Conservation (phyloP, 1,140 invertebrate species). For the Brachionus koreanus region DNA sequence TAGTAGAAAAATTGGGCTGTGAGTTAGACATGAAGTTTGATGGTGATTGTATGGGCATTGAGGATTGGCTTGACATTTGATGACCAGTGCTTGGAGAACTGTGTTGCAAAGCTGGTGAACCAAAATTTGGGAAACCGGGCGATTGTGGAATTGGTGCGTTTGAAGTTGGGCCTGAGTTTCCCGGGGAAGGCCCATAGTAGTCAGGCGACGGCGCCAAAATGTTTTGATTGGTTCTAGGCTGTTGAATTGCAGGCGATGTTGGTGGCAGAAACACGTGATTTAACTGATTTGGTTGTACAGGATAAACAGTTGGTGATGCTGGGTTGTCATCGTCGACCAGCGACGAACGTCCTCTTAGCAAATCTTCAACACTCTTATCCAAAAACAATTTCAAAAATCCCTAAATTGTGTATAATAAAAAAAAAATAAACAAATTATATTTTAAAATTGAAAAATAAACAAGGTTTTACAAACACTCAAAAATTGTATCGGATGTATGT, state of each 20-base stretch:
- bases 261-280: conserved; percentile 32
- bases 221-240: background rate
- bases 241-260: conserved; percentile 34
- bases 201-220: background rate
- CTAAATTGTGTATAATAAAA: too few species aligned
- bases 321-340: conserved; percentile 30
- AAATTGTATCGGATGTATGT: conserved; percentile 32
- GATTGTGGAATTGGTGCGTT: background rate
- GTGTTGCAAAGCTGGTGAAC: conserved; percentile 20
- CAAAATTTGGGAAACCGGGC: conserved; percentile 36
- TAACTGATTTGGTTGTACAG: background rate
- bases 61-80: background rate
- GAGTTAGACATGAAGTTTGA: conserved; percentile 20
- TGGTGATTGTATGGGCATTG: conserved; percentile 20
- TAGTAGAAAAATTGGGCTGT: background rate
- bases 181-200: conserved; percentile 14
- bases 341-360: background rate
- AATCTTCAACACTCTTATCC: conserved; percentile 31
- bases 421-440: background rate
- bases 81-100: conserved; percentile 17
- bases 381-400: conserved; percentile 24
- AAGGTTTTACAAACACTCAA: conserved; percentile 23
- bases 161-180: background rate
- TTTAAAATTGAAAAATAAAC: background rate
- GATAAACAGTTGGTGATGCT: background rate